Percentiles rank a stretch among this genome's conserved stretches.
Conservation (phyloP, 2,113 vertebrate species). For the Atlantisia rogersi region DNA sequence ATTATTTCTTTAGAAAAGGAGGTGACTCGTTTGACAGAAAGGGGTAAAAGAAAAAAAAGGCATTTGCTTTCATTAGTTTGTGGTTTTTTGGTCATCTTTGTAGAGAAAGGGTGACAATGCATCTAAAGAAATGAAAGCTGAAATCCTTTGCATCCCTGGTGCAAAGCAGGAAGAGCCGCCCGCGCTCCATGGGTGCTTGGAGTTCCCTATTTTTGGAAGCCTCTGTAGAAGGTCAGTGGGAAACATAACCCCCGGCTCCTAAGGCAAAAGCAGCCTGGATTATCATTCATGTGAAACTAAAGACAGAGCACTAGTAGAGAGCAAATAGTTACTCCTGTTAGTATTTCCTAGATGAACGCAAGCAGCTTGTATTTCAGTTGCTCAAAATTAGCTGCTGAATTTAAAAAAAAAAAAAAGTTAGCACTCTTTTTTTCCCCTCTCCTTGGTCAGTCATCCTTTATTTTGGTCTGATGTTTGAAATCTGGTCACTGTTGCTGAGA, state of each 20-base stretch:
- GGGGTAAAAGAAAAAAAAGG: fast-evolving
- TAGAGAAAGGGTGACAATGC: neutral
- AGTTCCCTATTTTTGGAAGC: conserved; percentile 55
- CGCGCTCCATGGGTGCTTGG: fast-evolving
- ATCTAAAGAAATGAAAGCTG: neutral
- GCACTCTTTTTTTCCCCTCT: neutral
- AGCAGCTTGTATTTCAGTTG: conserved; percentile 41
- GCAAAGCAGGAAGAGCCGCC: neutral
- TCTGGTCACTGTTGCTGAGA: neutral
- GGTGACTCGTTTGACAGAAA: neutral
- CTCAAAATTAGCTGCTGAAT: conserved; percentile 50
- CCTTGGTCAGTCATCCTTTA: neutral
- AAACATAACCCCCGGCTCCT: conserved; percentile 35
- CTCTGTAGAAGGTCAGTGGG: conserved; percentile 52
- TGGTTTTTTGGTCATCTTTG: neutral
- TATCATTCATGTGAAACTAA: conserved; percentile 56
- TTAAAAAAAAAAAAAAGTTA: neutral
- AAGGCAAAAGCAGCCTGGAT: conserved; percentile 52
- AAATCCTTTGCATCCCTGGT: neutral
- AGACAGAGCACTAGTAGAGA: neutral
- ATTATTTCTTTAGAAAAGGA: neutral
- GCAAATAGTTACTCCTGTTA: conserved; percentile 52
- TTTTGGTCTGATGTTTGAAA: neutral
- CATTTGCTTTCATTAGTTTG: neutral
- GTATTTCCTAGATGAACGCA: conserved; percentile 43